Conservation (phyloP, 2,797 vertebrate genomes). For the Kryptopterus vitreolus region DNA sequence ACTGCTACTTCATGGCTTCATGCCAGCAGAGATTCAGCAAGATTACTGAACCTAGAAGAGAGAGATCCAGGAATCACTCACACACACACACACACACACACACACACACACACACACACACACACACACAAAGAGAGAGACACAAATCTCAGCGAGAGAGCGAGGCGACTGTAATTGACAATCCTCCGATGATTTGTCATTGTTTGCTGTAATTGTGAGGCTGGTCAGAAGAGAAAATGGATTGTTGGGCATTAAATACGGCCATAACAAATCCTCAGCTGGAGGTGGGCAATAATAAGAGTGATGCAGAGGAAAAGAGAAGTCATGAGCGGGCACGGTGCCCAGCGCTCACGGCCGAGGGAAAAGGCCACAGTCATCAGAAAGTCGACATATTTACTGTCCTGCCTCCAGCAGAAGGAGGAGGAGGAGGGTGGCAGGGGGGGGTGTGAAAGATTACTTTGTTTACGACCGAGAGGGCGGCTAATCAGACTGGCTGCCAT, state of each 20-base stretch:
- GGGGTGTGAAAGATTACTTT: constrained; percentile 70
- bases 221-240: constrained; percentile 65
- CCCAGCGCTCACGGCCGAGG: constrained; percentile 63
- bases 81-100: constrained; percentile 52
- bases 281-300: constrained; percentile 70
- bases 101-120: constrained; percentile 49
- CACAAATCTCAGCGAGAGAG: constrained; percentile 25
- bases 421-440: constrained; percentile 37
- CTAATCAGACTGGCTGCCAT: constrained; percentile 69
- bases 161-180: constrained; percentile 50
- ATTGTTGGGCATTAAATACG: constrained; percentile 76
- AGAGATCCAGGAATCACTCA: constrained; percentile 73
- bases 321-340: constrained; percentile 66
- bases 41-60: constrained; percentile 40
- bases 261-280: constrained; percentile 72
- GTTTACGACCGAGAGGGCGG: constrained; percentile 70
- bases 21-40: constrained; percentile 58
- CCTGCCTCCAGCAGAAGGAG: constrained; percentile 57
- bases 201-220: constrained; percentile 66
- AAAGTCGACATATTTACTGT: constrained; percentile 79
- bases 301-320: constrained; percentile 73
- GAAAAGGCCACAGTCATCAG: constrained; percentile 77
- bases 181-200: constrained; percentile 47
- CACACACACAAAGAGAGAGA: constrained; percentile 33
- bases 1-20: constrained; percentile 68